A percentile compares a stretch with the other conserved stretches of the same genome.
Conservation (phyloP, 2,797 vertebrate genomes). For the Aeoliscus strigatus region DNA sequence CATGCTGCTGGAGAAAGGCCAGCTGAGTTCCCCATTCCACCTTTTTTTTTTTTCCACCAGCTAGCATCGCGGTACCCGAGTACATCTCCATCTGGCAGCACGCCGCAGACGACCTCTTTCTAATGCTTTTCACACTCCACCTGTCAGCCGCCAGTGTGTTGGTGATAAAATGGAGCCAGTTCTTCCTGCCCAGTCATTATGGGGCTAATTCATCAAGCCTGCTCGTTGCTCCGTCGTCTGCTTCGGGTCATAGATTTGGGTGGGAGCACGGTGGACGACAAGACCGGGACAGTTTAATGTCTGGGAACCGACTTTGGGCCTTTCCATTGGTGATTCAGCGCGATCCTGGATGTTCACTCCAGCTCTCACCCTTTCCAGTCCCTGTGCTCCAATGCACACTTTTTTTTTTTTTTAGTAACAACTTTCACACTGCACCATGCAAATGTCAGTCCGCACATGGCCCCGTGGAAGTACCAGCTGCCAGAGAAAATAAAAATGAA, state of each 20-base stretch:
- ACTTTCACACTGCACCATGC: too few relatives aligned
- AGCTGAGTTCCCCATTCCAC: slow-evolving; percentile 36
- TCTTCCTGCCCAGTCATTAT: slow-evolving; percentile 64
- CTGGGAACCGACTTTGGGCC: slow-evolving; percentile 29
- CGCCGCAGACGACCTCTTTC: slow-evolving; percentile 29
- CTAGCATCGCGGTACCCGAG: slow-evolving; percentile 31
- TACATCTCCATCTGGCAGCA: slow-evolving; percentile 45
- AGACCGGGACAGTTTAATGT: slow-evolving; percentile 21
- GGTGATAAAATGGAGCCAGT: slow-evolving; percentile 52
- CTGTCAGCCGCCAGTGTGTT: slow-evolving; percentile 46
- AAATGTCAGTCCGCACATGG: too few relatives aligned
- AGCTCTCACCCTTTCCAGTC: too few relatives aligned
- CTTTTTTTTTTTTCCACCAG: neutral
- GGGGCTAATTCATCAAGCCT: slow-evolving; percentile 51
- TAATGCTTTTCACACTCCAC: slow-evolving; percentile 61
- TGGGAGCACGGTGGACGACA: slow-evolving; percentile 1
- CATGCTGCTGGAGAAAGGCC: slow-evolving; percentile 20
- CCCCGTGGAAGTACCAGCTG: too few relatives aligned
- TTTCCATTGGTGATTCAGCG: slow-evolving; percentile 10
- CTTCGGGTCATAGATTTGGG: slow-evolving; percentile 17
- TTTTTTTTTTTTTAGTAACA: too few relatives aligned
- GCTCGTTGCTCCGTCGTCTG: slow-evolving; percentile 52
- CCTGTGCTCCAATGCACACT: too few relatives aligned
- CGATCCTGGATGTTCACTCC: too few relatives aligned
- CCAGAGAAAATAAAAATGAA: too few relatives aligned